These are phyloP conservation scores for Eupithecia exiguata DNA, from an alignment of 2,888 invertebrate genomes.

Conservation along the genomic window DNA sequence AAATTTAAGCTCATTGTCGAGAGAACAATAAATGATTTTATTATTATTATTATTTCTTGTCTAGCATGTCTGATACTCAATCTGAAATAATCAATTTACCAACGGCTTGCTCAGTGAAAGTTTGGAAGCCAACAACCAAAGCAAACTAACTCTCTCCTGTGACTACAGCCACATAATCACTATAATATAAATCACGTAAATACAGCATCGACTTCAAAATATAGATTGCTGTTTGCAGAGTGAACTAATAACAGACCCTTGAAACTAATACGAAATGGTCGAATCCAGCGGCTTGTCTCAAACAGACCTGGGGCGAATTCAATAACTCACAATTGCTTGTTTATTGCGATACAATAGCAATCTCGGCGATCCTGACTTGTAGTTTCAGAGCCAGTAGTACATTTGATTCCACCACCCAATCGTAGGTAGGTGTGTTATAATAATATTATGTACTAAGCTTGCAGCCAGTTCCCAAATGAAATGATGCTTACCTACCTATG, in stretches of 20 bases:
- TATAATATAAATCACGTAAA: slow-evolving; percentile 5
- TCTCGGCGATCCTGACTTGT: slow-evolving; percentile 16
- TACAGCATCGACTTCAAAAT: slow-evolving; percentile 25
- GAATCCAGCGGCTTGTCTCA: slow-evolving; percentile 32
- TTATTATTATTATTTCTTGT: no score
- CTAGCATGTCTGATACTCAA: neutral
- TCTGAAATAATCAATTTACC: neutral
- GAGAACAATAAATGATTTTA: no score
- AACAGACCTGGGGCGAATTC: slow-evolving; percentile 39
- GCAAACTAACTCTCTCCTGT: neutral
- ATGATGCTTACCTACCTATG: no score
- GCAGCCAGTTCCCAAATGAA: no score
- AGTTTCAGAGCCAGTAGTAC: slow-evolving; percentile 6
- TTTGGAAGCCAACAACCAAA: slow-evolving; percentile 17
- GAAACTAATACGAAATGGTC: slow-evolving; percentile 33
- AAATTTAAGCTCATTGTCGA: no score
- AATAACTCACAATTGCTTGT: slow-evolving; percentile 42
- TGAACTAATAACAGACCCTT: slow-evolving; percentile 37
- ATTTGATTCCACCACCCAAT: neutral
- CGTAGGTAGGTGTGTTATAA: neutral
- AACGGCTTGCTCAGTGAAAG: slow-evolving; percentile 6
- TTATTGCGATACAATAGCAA: slow-evolving; percentile 46
- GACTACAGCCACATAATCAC: neutral
- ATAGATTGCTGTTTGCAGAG: slow-evolving; percentile 41
- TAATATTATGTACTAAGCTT: no score